Conservation (phyloP, 2,797 vertebrate species). For the Centropyge bicolor region DNA sequence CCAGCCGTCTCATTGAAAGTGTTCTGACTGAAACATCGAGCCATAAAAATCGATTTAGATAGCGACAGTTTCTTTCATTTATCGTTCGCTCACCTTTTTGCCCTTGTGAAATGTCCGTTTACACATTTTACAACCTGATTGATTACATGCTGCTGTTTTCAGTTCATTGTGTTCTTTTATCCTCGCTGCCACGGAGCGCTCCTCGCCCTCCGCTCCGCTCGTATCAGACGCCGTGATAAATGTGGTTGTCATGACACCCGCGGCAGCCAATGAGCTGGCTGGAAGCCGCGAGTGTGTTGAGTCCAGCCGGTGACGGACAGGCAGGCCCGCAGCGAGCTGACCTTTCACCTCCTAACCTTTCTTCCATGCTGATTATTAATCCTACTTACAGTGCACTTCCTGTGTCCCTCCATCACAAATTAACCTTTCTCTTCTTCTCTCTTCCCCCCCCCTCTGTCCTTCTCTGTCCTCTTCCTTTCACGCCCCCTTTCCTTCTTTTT, state of each 20-base stretch:
- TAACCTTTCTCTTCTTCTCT: constrained; percentile 73
- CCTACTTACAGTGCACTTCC: constrained; percentile 70
- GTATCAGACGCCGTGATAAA: constrained; percentile 48
- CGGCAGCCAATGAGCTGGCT: constrained; percentile 54
- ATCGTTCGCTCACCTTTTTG: constrained; percentile 60
- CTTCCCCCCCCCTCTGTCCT: constrained; percentile 24
- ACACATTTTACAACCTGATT: constrained; percentile 62
- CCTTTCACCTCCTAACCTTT: constrained; percentile 75
- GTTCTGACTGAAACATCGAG: constrained; percentile 55
- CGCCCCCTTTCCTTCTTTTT: constrained; percentile 22
- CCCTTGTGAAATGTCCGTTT: constrained; percentile 61
- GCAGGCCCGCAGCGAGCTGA: constrained; percentile 35
- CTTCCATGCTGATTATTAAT: constrained; percentile 77
- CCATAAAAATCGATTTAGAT: constrained; percentile 65
- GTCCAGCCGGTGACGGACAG: constrained; percentile 42
- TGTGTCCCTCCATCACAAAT: constrained; percentile 74
- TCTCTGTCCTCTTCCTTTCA: constrained; percentile 43
- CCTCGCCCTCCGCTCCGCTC: constrained; percentile 21
- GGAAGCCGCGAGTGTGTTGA: constrained; percentile 26
- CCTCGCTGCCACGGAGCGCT: constrained; percentile 1
- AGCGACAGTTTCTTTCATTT: constrained; percentile 61
- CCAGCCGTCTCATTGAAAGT: constrained; percentile 47
- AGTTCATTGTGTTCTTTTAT: constrained; percentile 50
- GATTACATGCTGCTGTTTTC: constrained; percentile 63
- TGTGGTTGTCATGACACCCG: constrained; percentile 65